Evolutionary conservation across 1,140 invertebrate species (phyloP).

Genomic region (Procambarus virginalis): DNA sequence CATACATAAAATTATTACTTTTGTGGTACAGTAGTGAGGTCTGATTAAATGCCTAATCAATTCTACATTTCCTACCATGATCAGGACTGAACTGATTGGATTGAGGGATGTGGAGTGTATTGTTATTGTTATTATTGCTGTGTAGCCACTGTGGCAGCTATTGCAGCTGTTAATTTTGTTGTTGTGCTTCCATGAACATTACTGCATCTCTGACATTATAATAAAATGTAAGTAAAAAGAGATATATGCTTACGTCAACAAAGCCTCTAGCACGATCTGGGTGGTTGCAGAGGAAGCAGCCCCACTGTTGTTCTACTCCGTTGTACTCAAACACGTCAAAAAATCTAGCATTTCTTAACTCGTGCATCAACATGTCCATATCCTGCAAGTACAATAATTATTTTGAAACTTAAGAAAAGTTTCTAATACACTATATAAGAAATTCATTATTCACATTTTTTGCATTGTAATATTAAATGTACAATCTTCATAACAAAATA

Average conservation of each 20-base stretch:
- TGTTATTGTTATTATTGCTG: too few species aligned
- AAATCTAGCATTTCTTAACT: slow-evolving; percentile 88
- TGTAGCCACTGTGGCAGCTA: too few species aligned
- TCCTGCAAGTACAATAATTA: slow-evolving; percentile 77
- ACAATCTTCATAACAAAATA: too few species aligned
- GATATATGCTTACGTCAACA: slow-evolving; percentile 77
- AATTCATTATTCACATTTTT: background rate
- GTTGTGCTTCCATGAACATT: background rate
- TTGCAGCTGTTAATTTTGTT: too few species aligned
- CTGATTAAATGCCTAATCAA: too few species aligned
- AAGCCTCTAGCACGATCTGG: slow-evolving; percentile 90
- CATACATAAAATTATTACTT: too few species aligned
- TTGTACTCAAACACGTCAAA: slow-evolving; percentile 93
- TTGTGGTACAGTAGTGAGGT: too few species aligned
- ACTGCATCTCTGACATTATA: background rate
- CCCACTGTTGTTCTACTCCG: slow-evolving; percentile 81
- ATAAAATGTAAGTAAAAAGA: background rate
- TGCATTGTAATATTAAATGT: too few species aligned
- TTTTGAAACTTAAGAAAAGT: background rate
- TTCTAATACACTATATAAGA: background rate
- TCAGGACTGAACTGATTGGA: too few species aligned
- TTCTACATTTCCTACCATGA: too few species aligned
- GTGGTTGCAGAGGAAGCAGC: slow-evolving; percentile 92
- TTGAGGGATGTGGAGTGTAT: too few species aligned
- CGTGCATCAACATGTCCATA: slow-evolving; percentile 87